Evolutionary conservation across 2,888 invertebrate species (phyloP).

Genomic region (Lasioglossum morio): DNA sequence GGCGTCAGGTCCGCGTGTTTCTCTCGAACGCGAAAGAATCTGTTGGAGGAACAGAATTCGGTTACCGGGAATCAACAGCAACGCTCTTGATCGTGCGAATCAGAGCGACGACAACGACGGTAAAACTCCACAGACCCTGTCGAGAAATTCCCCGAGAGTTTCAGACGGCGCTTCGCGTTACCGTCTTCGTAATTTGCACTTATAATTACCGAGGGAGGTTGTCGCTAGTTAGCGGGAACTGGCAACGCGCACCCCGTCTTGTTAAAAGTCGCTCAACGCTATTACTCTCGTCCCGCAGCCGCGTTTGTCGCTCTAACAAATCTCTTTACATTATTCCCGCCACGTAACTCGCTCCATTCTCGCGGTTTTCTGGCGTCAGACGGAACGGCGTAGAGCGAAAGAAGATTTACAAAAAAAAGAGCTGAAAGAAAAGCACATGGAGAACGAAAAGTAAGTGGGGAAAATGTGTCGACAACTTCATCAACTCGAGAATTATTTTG

Average conservation of each 20-base stretch:
- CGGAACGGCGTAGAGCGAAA: neutral
- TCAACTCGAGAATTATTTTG: neutral
- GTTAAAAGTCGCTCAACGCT: conserved; percentile 42
- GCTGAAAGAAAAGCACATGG: neutral
- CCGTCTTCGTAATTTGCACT: conserved; percentile 46
- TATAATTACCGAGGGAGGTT: conserved; percentile 37
- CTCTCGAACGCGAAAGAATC: neutral
- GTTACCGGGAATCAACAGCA: neutral
- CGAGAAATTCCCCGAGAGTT: conserved; percentile 28
- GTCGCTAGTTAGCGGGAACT: conserved; percentile 30
- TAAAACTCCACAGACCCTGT: conserved; percentile 7
- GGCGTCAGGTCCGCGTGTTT: neutral
- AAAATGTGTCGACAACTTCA: neutral
- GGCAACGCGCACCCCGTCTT: conserved; percentile 20
- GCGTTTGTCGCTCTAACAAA: conserved; percentile 33
- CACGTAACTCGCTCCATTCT: conserved; percentile 14
- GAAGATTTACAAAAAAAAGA: neutral
- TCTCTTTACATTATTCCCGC: conserved; percentile 23
- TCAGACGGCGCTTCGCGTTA: conserved; percentile 36
- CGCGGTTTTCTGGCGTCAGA: neutral
- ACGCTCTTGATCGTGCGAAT: neutral
- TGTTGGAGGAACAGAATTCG: neutral
- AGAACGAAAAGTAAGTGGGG: neutral
- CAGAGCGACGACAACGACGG: neutral
- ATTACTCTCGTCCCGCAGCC: conserved; percentile 31